These are phyloP conservation scores for Lycodopsis pacificus DNA, from an alignment of 2,797 vertebrate species.

Conservation along the genomic window DNA sequence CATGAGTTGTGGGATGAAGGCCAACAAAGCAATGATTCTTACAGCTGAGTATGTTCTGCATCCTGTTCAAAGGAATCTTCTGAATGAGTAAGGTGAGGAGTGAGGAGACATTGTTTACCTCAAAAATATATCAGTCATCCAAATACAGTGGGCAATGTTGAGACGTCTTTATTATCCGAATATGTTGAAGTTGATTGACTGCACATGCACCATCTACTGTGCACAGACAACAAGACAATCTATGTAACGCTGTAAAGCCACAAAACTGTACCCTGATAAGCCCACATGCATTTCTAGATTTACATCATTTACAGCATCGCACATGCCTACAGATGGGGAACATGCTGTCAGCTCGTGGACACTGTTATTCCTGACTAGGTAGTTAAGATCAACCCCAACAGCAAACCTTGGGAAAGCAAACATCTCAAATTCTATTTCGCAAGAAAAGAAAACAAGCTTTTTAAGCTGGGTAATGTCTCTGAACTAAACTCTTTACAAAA, in stretches of 20 bases:
- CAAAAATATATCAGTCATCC: neutral
- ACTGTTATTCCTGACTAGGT: neutral
- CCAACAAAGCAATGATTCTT: neutral
- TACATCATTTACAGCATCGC: neutral
- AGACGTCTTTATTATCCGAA: no score
- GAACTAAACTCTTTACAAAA: no score
- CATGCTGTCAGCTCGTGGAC: no score
- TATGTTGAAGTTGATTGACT: neutral
- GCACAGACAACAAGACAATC: no score
- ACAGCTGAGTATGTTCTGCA: neutral
- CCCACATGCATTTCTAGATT: neutral
- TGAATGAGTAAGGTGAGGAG: neutral
- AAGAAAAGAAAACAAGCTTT: no score
- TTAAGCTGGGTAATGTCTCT: no score
- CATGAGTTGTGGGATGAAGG: neutral
- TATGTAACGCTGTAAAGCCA: neutral
- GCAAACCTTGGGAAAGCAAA: neutral
- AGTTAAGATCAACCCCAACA: neutral
- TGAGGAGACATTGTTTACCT: neutral
- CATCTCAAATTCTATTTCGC: neutral
- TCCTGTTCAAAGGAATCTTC: neutral
- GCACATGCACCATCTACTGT: neutral
- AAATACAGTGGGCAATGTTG: neutral
- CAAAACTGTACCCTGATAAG: neutral
- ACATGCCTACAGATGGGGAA: neutral